Conservation (phyloP, 2,888 invertebrate species). For the Calameuta idolon region DNA sequence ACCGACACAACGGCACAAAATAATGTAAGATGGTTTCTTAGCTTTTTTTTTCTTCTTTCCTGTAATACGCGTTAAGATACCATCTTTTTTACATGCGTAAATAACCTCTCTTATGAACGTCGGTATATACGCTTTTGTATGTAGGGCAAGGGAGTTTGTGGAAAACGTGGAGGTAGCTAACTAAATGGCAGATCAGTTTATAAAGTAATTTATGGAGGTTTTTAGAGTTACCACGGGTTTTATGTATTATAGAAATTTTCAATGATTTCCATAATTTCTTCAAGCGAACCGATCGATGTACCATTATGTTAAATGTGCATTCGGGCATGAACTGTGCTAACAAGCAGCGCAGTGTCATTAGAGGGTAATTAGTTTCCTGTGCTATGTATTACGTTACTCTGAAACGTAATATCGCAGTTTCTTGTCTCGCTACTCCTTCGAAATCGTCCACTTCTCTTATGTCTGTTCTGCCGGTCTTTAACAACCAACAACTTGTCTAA, state of each 20-base stretch:
- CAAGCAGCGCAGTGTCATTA: constrained; percentile 1
- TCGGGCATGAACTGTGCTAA: background rate
- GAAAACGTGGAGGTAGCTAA: background rate
- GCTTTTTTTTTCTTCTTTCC: constrained; percentile 18
- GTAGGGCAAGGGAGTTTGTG: background rate
- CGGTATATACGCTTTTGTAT: background rate
- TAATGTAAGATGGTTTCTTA: constrained; percentile 2
- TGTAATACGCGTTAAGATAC: constrained; percentile 25
- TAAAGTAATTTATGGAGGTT: background rate
- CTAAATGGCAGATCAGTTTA: background rate
- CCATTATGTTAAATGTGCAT: background rate
- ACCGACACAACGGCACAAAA: constrained; percentile 2
- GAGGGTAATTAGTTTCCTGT: constrained; percentile 33
- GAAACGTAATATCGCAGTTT: constrained; percentile 31
- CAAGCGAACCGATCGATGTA: background rate
- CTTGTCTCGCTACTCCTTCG: background rate
- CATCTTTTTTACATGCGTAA: constrained; percentile 24
- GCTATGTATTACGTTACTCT: constrained; percentile 28
- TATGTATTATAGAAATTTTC: background rate
- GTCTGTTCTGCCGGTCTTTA: background rate
- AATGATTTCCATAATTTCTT: background rate
- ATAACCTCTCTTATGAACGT: background rate
- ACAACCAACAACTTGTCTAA: background rate
- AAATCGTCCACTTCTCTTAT: background rate
- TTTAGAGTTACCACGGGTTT: background rate